Evolutionary conservation across 2,113 vertebrate species (phyloP).

Genomic region (Cavia porcellus): DNA sequence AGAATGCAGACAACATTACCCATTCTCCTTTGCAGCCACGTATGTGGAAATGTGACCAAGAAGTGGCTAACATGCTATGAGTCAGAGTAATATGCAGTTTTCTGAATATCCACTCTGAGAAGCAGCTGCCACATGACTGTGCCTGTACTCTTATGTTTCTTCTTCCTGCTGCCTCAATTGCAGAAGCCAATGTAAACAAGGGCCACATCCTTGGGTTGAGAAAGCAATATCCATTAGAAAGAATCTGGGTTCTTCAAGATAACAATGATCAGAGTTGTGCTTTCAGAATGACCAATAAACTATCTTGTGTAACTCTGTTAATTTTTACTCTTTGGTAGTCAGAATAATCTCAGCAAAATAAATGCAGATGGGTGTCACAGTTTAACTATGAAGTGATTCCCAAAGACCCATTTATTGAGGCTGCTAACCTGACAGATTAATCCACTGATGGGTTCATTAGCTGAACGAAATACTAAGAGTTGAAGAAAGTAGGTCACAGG

Average conservation of each 20-base stretch:
- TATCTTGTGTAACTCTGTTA: not conserved
- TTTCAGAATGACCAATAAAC: not conserved
- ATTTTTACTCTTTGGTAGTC: not conserved
- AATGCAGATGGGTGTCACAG: not conserved
- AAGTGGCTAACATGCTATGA: not conserved
- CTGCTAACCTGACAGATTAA: not conserved
- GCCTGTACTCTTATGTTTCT: not conserved
- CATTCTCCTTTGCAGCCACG: not conserved
- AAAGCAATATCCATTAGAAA: not conserved
- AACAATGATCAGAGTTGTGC: not conserved
- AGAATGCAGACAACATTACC: not conserved
- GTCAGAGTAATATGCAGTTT: not conserved
- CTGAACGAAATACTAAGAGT: not conserved
- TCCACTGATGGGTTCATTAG: not conserved
- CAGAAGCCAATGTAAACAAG: not conserved
- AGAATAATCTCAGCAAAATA: conserved; percentile 2
- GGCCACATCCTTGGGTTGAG: not conserved
- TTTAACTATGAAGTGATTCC: not conserved
- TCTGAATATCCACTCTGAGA: not conserved
- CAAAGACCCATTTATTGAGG: not conserved
- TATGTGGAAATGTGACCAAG: not conserved
- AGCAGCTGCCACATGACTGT: not conserved
- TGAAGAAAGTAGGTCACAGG: not conserved
- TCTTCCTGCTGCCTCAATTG: not conserved
- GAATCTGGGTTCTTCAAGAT: not conserved